Conservation (phyloP, 2,888 invertebrate genomes). For the Gibbula magus region DNA sequence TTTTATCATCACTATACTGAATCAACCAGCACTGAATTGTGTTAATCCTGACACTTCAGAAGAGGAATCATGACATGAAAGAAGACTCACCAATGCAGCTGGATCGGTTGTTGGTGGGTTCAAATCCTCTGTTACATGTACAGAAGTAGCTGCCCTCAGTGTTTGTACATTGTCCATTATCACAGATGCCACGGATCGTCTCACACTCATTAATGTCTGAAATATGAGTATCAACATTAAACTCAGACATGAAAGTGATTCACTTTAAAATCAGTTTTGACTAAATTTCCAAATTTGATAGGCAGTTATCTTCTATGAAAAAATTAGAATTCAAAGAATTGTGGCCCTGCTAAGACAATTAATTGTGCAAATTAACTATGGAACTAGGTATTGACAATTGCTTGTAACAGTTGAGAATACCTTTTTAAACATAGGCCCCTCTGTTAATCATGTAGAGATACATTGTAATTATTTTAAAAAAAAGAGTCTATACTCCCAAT, state of each 20-base stretch:
- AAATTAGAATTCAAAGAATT: neutral
- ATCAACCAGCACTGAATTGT: too few species aligned
- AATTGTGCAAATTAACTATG: too few species aligned
- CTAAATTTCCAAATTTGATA: neutral
- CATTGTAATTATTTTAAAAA: too few species aligned
- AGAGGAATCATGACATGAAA: neutral
- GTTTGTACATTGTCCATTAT: slow-evolving; percentile 88
- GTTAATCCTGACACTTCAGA: too few species aligned
- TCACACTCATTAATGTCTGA: slow-evolving; percentile 90
- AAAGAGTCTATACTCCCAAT: too few species aligned
- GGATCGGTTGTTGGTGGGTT: slow-evolving; percentile 84
- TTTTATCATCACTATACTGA: too few species aligned
- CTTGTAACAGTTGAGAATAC: too few species aligned
- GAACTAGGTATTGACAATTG: too few species aligned
- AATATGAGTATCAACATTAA: slow-evolving; percentile 14
- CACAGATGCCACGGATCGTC: slow-evolving; percentile 86
- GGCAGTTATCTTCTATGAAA: neutral
- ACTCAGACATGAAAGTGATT: too few species aligned
- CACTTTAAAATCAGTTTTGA: too few species aligned
- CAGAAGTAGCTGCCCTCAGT: slow-evolving; percentile 87
- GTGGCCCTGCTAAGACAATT: neutral
- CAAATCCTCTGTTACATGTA: slow-evolving; percentile 87
- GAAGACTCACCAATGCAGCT: slow-evolving; percentile 80
- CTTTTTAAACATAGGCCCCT: too few species aligned
- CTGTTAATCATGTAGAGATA: too few species aligned